These are phyloP conservation scores for Esox masquinongy DNA, from an alignment of 2,797 vertebrate species.

Conservation along the genomic window DNA sequence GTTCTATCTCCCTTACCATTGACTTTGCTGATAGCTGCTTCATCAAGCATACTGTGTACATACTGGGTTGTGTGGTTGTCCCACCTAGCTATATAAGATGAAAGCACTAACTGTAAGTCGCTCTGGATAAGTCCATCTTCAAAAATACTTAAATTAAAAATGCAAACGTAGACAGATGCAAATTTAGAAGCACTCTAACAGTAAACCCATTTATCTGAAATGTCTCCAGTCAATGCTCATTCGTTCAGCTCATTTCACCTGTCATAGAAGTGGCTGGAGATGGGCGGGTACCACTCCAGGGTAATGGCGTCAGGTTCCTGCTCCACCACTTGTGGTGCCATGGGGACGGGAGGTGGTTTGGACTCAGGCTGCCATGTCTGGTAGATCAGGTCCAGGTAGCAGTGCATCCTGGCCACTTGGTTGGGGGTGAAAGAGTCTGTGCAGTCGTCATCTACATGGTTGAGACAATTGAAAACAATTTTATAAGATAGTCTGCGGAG, in stretches of 20 bases:
- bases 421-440: slow-evolving; percentile 97
- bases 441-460: slow-evolving; percentile 88
- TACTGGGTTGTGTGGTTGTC: no score
- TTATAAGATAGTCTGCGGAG: not conserved
- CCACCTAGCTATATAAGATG: no score
- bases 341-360: slow-evolving; percentile 87
- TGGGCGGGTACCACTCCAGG: slow-evolving; percentile 94
- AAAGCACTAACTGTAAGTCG: no score
- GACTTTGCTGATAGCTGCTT: no score
- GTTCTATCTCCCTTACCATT: no score
- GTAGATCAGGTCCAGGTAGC: slow-evolving; percentile 95
- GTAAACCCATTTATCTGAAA: not conserved
- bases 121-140: no score
- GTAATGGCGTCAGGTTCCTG: slow-evolving; percentile 80
- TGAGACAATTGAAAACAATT: not conserved
- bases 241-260: slow-evolving; percentile 83
- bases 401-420: slow-evolving; percentile 98
- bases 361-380: slow-evolving; percentile 89
- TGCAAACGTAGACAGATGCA: not conserved
- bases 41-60: no score
- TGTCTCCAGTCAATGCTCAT: not conserved
- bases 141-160: no score
- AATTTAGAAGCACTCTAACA: not conserved
- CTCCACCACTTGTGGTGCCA: slow-evolving; percentile 89
- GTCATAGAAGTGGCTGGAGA: slow-evolving; percentile 93